Evolutionary conservation across 2,797 vertebrate species (phyloP).

Genomic region (Pseudochaenichthys georgianus): DNA sequence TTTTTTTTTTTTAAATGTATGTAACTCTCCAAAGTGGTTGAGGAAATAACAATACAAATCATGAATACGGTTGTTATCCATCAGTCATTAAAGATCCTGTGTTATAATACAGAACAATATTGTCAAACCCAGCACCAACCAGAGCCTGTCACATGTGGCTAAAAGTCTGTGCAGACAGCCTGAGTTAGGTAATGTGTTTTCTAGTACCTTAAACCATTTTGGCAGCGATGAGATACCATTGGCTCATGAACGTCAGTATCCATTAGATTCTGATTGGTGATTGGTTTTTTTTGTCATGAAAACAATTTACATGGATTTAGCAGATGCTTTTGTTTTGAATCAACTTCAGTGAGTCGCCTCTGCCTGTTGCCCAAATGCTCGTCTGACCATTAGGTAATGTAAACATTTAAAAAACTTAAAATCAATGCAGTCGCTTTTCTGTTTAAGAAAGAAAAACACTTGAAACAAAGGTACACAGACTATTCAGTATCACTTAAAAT

Average conservation of each 20-base stretch:
- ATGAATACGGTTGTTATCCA: neutral
- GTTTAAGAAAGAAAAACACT: no score
- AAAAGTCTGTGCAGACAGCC: constrained; percentile 1
- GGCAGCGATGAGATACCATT: constrained; percentile 10
- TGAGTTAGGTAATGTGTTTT: constrained; percentile 25
- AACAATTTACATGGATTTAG: constrained; percentile 20
- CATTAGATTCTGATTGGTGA: neutral
- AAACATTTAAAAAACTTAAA: no score
- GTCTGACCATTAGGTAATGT: no score
- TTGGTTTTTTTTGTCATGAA: constrained; percentile 6
- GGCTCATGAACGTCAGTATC: constrained; percentile 8
- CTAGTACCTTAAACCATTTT: constrained; percentile 27
- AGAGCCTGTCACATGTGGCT: neutral
- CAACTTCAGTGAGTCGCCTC: no score
- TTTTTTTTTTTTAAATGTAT: neutral
- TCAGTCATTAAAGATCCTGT: neutral
- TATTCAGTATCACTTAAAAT: no score
- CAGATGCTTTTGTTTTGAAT: neutral
- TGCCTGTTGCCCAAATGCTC: no score
- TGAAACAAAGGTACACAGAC: no score
- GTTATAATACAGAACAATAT: constrained; percentile 1
- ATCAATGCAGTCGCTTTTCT: no score
- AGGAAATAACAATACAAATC: neutral
- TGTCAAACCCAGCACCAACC: neutral
- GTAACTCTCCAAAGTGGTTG: neutral